phyloP scores from a whole-genome alignment of 2,797 vertebrate species.

The Borostomias antarcticus region DNA sequence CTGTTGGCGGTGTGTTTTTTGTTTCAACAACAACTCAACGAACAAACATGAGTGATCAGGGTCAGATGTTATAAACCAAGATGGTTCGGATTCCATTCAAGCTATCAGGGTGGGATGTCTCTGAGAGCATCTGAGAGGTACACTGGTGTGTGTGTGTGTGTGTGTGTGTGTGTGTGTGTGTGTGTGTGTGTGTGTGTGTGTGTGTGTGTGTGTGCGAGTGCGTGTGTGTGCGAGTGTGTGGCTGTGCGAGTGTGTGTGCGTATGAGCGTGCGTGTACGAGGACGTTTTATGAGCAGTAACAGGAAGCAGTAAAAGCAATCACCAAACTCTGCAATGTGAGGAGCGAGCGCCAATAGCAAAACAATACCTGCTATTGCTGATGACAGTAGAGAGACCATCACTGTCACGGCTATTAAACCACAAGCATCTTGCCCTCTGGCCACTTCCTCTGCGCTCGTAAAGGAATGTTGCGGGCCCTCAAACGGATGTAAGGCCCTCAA shows the following conservation, averaged over 20 bases:
- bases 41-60: neutral
- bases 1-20: neutral
- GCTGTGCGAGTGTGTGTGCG: neutral
- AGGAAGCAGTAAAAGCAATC: conserved; percentile 9
- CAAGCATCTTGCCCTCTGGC: neutral
- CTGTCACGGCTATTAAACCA: neutral
- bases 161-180: neutral
- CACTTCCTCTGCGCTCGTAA: conserved; percentile 6
- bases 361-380: neutral
- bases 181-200: neutral
- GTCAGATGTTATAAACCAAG: neutral
- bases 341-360: neutral
- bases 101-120: neutral
- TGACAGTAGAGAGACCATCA: neutral
- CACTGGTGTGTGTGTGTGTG: neutral
- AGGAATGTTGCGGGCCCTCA: neutral
- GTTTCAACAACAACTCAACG: neutral
- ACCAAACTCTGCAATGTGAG: neutral
- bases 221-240: neutral
- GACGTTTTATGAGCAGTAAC: neutral
- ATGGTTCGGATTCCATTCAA: neutral
- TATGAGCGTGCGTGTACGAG: neutral
- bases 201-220: neutral
- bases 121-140: neutral
- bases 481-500: neutral